Base-by-base conservation (phyloP, 2,888 invertebrate species). In the Acronicta alni region DNA sequence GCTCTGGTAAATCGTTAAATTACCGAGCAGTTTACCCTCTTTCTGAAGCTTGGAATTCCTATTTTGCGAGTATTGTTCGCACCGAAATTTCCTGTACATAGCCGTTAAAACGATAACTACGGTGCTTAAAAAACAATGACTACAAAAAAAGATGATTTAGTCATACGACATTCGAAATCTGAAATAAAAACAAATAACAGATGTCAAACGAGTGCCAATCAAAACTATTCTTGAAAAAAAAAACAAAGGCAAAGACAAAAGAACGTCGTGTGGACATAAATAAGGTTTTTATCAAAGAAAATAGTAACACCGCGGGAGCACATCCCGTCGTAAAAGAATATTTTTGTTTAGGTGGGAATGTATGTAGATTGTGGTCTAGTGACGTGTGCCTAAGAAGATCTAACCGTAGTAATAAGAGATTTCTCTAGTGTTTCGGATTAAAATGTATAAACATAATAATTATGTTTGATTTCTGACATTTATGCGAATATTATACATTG, bases 241-340 rank as follows among this genome's bases (percentile, higher is more conserved):
- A 43, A 67, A 71, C 43, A 70, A 70, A 57, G 52, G 46, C 38
- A 62, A 48, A 62, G 53, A 71, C 71, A 69, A 74, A 70, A 63
- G 65, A 60, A 63, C 55, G 17, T 46, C 48, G 35, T 53, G 49
- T 18, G 37, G 30, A 20, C 54, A 49, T 77, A 66, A 67, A 76
- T 64, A 62, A 17, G 15, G 10, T 51, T 60, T 56, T 47, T 64
- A 74, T 77, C 57, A 72, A 74, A 77, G 68, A 52, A 63, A 51
- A 58, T 35, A 53, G 18, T 49, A 18, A 2, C 12, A 35, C 20
- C 8, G 38, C 23, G 43, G 41, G 46, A 39, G 54, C 42, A 54
- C 60, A 63, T 76, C 75, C 73, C 57, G 75, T 72, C 67, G 47
- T 75, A 59, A 75, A 69, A 32, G 16, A 48, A 39, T 65, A 37